phyloP scores from a whole-genome alignment of 2,888 invertebrate species.

The Watsonalla binaria region DNA sequence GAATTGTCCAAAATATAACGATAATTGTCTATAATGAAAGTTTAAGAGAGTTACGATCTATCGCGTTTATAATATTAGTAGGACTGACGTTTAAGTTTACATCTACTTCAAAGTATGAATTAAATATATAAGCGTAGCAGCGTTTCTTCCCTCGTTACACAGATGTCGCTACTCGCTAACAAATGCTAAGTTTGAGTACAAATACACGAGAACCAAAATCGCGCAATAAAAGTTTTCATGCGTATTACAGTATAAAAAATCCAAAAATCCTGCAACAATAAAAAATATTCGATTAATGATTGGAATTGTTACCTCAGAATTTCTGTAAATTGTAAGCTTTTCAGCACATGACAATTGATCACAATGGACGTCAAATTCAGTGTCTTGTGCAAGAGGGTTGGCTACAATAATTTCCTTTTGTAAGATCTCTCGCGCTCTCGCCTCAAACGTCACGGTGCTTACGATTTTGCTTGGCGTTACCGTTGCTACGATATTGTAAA shows the following conservation, averaged over 20 bases:
- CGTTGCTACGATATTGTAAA: conserved; percentile 45
- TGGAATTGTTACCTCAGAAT: conserved; percentile 47
- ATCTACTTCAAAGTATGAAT: no score
- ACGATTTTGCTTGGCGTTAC: conserved; percentile 52
- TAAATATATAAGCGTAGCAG: no score
- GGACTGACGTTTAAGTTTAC: no score
- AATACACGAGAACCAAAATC: no score
- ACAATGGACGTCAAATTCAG: conserved; percentile 40
- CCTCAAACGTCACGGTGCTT: conserved; percentile 48
- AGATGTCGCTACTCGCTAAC: no score
- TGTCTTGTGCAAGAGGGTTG: conserved; percentile 50
- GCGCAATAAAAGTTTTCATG: no score
- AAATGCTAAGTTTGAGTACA: no score
- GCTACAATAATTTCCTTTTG: conserved; percentile 46
- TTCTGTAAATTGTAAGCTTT: conserved; percentile 37
- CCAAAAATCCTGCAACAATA: background rate
- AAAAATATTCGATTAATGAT: background rate
- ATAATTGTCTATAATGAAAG: no score
- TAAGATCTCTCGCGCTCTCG: conserved; percentile 55
- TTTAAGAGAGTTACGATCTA: no score
- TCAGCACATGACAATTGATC: conserved; percentile 45
- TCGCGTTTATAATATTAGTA: no score
- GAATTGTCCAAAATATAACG: no score
- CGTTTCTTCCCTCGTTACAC: no score
- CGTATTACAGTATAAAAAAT: background rate